Base-by-base conservation (phyloP, 2,888 invertebrate species). In the Tromatobia lineatoria region DNA sequence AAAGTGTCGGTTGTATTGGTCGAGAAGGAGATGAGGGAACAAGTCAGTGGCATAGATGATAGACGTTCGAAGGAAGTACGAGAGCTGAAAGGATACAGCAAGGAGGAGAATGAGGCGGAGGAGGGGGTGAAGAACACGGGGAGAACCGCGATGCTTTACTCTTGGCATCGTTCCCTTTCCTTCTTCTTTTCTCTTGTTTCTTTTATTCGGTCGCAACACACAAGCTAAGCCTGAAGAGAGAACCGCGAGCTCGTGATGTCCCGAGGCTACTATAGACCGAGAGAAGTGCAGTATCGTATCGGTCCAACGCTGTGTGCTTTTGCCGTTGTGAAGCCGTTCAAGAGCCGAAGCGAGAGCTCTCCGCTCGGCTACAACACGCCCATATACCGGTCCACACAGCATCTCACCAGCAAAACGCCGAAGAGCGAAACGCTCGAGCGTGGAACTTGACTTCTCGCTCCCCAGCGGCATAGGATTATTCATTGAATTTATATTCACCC, bases 191-290 rank as follows among this genome's bases (percentile, higher is more conserved):
- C 29, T 59, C 42, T n/a, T 73, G 61, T 29, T 59, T 81, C 79
- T 80, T 59, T 76, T 42, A 59, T 61, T 66, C 67, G 18, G 15
- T 69, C 54, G 45, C n/a, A 64, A 64, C 76, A 73, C 74, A 82
- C 71, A 52, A 74, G 83, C 57, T 54, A 71, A 77, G 69, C 67
- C 75, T 73, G 71, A 38, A 76, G 81, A 80, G 73, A 80, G 82
- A 86, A 87, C 88, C 85, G 89, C 79, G 87, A 85, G 88, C 90
- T 92, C 93, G 93, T 93, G 93, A 93, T 93, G 90, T 92, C 93
- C 91, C 87, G 92, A 88, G 92, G 93, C 92, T 91, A 92, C 92
- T 88, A 38, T 10, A 90, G 90, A 81, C 85, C 80, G 50, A 47
- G 64, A 38, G 64, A 38, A 38, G 18, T 10, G 64, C 34, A 52